Evolutionary conservation across 2,888 invertebrate genomes (phyloP), one percentile per base, ranked within the genome.

Genomic region (Drosophila vallismaia): DNA sequence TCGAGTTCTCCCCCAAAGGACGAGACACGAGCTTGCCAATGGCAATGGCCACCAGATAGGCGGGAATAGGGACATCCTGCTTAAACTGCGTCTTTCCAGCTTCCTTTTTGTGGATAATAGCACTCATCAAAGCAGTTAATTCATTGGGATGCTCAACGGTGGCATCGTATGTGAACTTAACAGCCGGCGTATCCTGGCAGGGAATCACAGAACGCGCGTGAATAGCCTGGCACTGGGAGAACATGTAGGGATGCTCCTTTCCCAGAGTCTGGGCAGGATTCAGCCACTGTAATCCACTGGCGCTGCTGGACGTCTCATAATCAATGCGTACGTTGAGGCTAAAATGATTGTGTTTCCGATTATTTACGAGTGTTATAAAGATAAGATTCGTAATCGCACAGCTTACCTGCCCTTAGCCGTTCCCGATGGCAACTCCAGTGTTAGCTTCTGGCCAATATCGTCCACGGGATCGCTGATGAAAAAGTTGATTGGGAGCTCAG

Each of bases 131-230:
- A 0, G 96, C 96, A 0, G 95, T 95, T 76, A 97, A 93, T 70
- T 95, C 94, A 8, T 92, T 92, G 0, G 96, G 96, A 14, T 96
- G 96, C 1, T 94, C 93, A 53, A 98, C 90, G 90, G 93, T 91
- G 6, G 97, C 97, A 56, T 94, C 93, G 90, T 97, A 98, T 0
- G 96, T 95, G 77, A 95, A 94, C 92, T 99, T 99, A 0, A 98
- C 96, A 0, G 95, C 94, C 0, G 98, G 98, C 0, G 97, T 95
- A 92, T 98, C 97, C 92, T 98, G 98, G 88, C 98, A 98, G 0
- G 98, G 98, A 2, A 98, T 82, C 76, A 98, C 94, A 2, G 98
- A 96, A 46, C 98, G 94, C 0, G 97, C 97, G 92, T 97, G 97
- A 76, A 97, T 97, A 2, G 97, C 95, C 95, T 96, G 95, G 89